Base-by-base conservation (phyloP, 2,797 vertebrate genomes). In the Mus caroli region DNA sequence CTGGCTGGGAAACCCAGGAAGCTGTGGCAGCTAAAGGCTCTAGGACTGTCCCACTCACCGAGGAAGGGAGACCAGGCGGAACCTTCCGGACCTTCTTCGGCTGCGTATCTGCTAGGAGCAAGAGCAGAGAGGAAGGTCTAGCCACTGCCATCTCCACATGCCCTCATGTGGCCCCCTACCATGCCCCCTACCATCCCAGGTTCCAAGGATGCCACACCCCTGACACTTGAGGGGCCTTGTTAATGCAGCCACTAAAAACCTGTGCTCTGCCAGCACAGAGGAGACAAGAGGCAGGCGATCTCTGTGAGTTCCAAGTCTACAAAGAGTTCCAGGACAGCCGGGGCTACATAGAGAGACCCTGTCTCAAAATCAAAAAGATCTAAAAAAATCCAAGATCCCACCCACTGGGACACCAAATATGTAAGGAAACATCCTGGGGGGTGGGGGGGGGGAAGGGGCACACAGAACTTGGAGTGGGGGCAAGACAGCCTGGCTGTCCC, bases 31-130 rank as follows among this genome's bases (percentile, higher is more conserved):
- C 3, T 0, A 58, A 6, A 17, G 26, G 12, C 58, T 34, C 28
- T 22, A 12, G 60, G 3, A 50, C 22, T 1, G 1, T 17, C 31
- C 71, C 46, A 97, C 99, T 99, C 98, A 99, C 99, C 98, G 99
- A 99, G 96, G 99, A 99, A 1, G 99, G 99, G 96, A 99, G 99
- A 98, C 99, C 99, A 78, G 99, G 99, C 73, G 99, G 99, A 97
- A 99, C 99, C 99, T 99, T 99, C 98, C 99, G 99, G 98, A 99
- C 99, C 98, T 99, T 99, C 98, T 99, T 99, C 96, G 99, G 99
- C 97, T 99, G 99, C 13, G 99, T 97, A 94, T 99, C 99, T 97
- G 91, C 50, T 0, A 0, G 22, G 20, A 91, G 9, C 6, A n/a
- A 77, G 34, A 87, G 12, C 4, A 13, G 12, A 12, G 8, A 91